These are phyloP conservation scores for Acropora tenuis DNA, from an alignment of 64 coral and sea anemone species.

Conservation along the genomic window DNA sequence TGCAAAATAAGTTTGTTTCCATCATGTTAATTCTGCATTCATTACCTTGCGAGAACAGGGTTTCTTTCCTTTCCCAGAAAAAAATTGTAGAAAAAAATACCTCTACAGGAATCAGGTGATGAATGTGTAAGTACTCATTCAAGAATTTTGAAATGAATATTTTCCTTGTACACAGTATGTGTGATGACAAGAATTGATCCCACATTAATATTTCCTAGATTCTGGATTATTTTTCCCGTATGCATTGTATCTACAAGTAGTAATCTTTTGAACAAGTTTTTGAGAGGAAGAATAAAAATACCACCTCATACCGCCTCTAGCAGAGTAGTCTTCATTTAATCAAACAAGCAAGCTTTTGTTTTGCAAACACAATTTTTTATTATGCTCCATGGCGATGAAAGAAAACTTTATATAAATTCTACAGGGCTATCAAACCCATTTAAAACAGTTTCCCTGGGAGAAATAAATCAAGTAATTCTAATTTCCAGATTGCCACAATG, in stretches of 20 bases:
- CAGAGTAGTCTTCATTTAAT: background rate
- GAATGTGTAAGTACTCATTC: background rate
- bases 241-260: background rate
- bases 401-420: background rate
- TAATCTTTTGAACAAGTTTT: background rate
- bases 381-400: no score
- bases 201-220: background rate
- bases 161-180: background rate
- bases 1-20: conserved; percentile 11
- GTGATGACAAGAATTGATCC: background rate
- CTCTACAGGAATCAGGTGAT: background rate
- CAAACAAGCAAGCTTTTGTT: conserved; percentile 15
- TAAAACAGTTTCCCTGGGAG: background rate
- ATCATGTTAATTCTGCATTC: background rate
- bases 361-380: background rate
- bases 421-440: background rate
- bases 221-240: background rate
- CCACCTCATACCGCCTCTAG: background rate
- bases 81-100: background rate
- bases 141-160: background rate
- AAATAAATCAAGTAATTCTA: background rate
- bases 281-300: background rate
- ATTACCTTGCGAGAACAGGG: background rate
- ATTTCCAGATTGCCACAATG: background rate
- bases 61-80: background rate